Conservation (phyloP, 2,888 invertebrate species). For the Poecilus cupreus region DNA sequence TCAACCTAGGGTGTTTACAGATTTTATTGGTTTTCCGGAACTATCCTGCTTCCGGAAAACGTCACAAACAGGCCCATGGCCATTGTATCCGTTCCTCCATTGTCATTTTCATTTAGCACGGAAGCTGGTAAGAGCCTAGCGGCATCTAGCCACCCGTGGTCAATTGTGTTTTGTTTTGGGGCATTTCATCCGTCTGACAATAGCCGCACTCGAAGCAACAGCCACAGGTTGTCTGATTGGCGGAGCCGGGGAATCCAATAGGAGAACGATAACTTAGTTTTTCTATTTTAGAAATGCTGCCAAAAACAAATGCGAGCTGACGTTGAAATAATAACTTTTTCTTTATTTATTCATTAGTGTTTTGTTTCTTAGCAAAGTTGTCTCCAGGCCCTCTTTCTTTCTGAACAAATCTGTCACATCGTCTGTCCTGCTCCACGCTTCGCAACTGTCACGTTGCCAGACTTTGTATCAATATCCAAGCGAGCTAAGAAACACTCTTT, state of each 20-base stretch:
- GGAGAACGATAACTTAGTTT: too few species aligned
- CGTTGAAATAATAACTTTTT: background rate
- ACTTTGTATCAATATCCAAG: background rate
- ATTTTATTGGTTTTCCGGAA: too few species aligned
- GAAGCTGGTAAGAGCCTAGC: background rate
- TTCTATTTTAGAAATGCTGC: too few species aligned
- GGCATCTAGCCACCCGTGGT: background rate
- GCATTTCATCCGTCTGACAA: background rate
- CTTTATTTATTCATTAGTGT: background rate
- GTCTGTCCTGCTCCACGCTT: background rate
- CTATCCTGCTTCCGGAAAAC: background rate
- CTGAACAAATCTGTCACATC: background rate
- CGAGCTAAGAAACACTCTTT: too few species aligned
- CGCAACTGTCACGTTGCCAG: background rate
- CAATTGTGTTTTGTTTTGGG: conserved; percentile 44
- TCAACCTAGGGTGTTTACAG: too few species aligned
- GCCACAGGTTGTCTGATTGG: conserved; percentile 41
- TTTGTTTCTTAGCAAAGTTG: background rate
- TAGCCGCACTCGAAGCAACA: background rate
- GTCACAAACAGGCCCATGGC: background rate
- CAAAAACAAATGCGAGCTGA: background rate
- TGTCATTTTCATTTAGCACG: conserved; percentile 14
- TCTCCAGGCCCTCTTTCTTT: background rate
- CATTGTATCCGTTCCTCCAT: background rate
- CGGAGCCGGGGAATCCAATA: too few species aligned